These are phyloP conservation scores for Coleophora flavipennella DNA, from an alignment of 2,888 invertebrate genomes.

Conservation along the genomic window DNA sequence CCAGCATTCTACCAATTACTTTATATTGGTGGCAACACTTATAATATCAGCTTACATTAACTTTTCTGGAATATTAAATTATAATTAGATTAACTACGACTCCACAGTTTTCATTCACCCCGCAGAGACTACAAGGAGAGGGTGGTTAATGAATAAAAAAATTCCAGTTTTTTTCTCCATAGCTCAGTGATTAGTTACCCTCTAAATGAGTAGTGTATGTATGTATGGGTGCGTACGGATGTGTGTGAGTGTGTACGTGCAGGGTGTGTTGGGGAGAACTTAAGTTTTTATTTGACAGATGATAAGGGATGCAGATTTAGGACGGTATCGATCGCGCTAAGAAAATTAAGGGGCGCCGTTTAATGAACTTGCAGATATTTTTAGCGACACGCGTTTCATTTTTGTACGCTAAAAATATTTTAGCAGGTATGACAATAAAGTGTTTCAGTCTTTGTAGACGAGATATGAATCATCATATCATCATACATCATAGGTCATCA, in stretches of 20 bases:
- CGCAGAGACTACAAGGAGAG: constrained; percentile 58
- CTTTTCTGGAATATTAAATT: too few relatives aligned
- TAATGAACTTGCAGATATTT: neutral
- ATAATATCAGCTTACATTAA: too few relatives aligned
- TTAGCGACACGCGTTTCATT: too few relatives aligned
- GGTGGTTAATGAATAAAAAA: constrained; percentile 73
- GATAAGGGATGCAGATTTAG: constrained; percentile 55
- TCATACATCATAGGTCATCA: too few relatives aligned
- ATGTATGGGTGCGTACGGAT: constrained; percentile 32
- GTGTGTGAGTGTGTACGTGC: constrained; percentile 14
- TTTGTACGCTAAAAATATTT: too few relatives aligned
- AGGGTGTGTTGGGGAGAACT: constrained; percentile 17
- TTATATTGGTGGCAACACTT: too few relatives aligned
- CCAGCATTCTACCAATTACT: too few relatives aligned
- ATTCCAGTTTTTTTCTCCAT: constrained; percentile 61
- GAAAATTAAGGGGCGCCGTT: neutral
- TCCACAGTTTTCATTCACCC: constrained; percentile 27
- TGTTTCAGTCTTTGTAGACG: too few relatives aligned
- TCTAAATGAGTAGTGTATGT: constrained; percentile 61
- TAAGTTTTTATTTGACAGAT: constrained; percentile 54
- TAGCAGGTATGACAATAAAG: too few relatives aligned
- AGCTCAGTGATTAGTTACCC: constrained; percentile 72
- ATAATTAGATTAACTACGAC: constrained; percentile 7
- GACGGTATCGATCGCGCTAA: constrained; percentile 35
- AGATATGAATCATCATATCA: too few relatives aligned